phyloP scores from a whole-genome alignment of 2,888 invertebrate species.

The Embidobia sp. region DNA sequence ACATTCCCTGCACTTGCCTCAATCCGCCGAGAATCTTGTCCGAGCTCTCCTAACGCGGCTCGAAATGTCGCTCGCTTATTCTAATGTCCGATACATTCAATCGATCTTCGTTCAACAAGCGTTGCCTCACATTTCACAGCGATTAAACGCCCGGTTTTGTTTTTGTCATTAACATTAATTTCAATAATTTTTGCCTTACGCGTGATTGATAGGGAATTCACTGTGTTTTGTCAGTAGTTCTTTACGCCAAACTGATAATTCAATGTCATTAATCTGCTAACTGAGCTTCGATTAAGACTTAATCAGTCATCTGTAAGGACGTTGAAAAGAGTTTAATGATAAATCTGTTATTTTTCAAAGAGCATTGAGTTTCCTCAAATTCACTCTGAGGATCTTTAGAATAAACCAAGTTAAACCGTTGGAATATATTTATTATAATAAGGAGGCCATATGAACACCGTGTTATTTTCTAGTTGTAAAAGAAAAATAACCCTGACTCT shows the following conservation, averaged over 20 bases:
- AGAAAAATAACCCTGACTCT: constrained; percentile 18
- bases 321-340: no score
- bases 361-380: background rate
- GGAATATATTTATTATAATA: constrained; percentile 26
- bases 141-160: no score
- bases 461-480: constrained; percentile 9
- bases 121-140: background rate
- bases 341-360: no score
- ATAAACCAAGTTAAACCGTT: background rate
- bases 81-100: constrained; percentile 27
- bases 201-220: no score
- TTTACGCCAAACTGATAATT: no score
- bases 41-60: constrained; percentile 13
- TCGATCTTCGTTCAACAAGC: constrained; percentile 27
- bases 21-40: constrained; percentile 54
- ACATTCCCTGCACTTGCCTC: constrained; percentile 63
- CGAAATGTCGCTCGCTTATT: constrained; percentile 53
- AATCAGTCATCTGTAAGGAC: no score
- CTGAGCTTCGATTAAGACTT: no score
- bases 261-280: no score
- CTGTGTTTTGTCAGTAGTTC: no score
- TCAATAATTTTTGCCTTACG: no score
- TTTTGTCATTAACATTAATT: no score
- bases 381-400: no score
- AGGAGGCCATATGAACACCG: constrained; percentile 16